Percentiles rank a stretch among this genome's conserved stretches.
Evolutionary conservation across 2,888 invertebrate species (phyloP).

Genomic region (Nomada flava): DNA sequence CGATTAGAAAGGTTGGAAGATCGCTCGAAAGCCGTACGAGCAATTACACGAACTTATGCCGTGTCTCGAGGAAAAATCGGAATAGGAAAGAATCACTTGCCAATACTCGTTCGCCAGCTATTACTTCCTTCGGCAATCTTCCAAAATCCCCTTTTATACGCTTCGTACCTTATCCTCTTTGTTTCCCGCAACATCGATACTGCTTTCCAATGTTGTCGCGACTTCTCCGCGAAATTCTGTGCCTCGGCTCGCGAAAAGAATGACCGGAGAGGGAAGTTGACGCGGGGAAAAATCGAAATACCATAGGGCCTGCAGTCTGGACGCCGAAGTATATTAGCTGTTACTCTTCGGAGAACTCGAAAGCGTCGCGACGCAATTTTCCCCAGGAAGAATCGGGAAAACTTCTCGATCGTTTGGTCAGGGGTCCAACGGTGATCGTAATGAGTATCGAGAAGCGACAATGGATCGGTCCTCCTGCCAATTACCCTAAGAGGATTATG

Average conservation of each 20-base stretch:
- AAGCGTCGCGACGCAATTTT: slow-evolving; percentile 44
- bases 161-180: slow-evolving; percentile 17
- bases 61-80: slow-evolving; percentile 28
- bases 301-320: background rate
- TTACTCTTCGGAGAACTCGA: slow-evolving; percentile 19
- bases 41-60: slow-evolving; percentile 74
- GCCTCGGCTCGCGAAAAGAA: slow-evolving; percentile 4
- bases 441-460: slow-evolving; percentile 51
- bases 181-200: background rate
- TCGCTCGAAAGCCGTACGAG: slow-evolving; percentile 56
- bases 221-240: slow-evolving; percentile 7
- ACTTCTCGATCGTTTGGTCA: slow-evolving; percentile 39
- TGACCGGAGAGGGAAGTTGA: background rate
- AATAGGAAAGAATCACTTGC: background rate
- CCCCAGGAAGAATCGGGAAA: slow-evolving; percentile 42
- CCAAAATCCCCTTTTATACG: slow-evolving; percentile 56
- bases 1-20: slow-evolving; percentile 67
- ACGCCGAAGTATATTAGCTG: slow-evolving; percentile 59
- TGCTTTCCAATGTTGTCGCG: slow-evolving; percentile 41
- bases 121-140: slow-evolving; percentile 57
- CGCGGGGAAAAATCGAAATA: background rate
- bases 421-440: background rate
- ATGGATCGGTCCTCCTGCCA: slow-evolving; percentile 62
- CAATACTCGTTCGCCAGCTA: slow-evolving; percentile 33
- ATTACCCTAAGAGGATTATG: slow-evolving; percentile 71